Evolutionary conservation across 2,113 vertebrate genomes (phyloP), one percentile per base, ranked within the genome.

Genomic region (Phrynosoma platyrhinos): DNA sequence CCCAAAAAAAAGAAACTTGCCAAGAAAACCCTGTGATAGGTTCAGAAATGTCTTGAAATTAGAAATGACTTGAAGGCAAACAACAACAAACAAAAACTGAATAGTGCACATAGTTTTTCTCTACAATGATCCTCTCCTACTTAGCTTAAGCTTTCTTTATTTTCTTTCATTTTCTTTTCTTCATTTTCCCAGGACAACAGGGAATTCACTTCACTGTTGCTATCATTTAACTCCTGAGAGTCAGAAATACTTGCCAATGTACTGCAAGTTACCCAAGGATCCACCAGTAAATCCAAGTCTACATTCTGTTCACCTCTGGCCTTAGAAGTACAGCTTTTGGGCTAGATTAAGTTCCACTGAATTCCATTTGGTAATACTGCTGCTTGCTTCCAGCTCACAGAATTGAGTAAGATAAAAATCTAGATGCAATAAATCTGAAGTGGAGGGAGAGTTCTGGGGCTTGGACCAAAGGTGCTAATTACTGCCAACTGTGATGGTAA

Each of bases 391-490:
- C 52, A 53, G 30, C 4, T 76, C 30, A 16, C 20, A 5, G 80
- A 66, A 53, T 5, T 32, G 40, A 30, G 30, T 40, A 76, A 77
- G 58, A 88, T 82, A 68, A 77, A 87, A 83, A 83, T 76, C 87
- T 47, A 76, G 72, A 75, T 52, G 42, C 40, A 55, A 82, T 75
- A 66, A 74, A 66, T 76, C 55, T 76, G 86, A 82, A 66, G 21
- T 47, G 55, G 86, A 53, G 58, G 40, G n/a, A 75, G 86, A 47
- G 72, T 82, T 82, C 71, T 75, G 86, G 55, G 55, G 55, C 55
- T 82, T 75, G 72, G 71, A 64, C 71, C 86, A 82, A 82, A 87
- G 79, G 86, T 87, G 71, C 69, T 75, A 87, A 87, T 88, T 84
- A 84, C 64, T 47, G 52, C 64, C 82, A 71, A 79, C 66, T 23